Conservation (phyloP, 37 sponge, comb jelly and placozoan species). For the Spongilla lacustris region DNA sequence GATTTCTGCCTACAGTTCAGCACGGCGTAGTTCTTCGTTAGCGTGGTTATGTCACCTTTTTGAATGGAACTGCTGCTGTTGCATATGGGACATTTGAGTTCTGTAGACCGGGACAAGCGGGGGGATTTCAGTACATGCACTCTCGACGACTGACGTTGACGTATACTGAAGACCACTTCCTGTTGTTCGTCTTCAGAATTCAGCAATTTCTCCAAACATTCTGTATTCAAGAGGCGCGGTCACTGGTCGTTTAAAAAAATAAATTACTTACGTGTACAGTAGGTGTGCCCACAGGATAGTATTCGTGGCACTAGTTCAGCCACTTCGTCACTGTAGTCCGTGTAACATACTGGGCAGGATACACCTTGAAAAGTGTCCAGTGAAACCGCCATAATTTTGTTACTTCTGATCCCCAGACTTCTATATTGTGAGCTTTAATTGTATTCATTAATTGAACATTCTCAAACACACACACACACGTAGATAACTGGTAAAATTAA, state of each 20-base stretch:
- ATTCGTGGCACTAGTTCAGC: conserved; percentile 59
- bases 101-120: not conserved
- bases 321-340: conserved; percentile 58
- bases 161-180: not conserved
- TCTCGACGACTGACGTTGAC: not conserved
- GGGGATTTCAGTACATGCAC: not conserved
- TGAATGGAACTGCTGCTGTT: conserved; percentile 34
- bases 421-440: too few species aligned
- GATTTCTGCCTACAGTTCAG: conserved; percentile 25
- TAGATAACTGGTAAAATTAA: too few species aligned
- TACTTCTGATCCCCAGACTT: not conserved
- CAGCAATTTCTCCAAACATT: conserved; percentile 52
- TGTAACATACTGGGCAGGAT: conserved; percentile 68
- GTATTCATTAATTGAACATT: too few species aligned
- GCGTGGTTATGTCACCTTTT: conserved; percentile 23
- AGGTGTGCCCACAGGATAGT: conserved; percentile 80
- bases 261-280: conserved; percentile 61
- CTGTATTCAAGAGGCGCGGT: conserved; percentile 11
- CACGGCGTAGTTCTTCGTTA: conserved; percentile 79
- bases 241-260: not conserved
- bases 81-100: conserved; percentile 67
- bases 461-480: too few species aligned
- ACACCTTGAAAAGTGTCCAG: conserved; percentile 25
- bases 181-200: conserved; percentile 41
- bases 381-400: conserved; percentile 25